Evolutionary conservation across 2,797 vertebrate species (phyloP), one percentile per base, ranked within the genome.

Genomic region (Enteromius trimaculatus): DNA sequence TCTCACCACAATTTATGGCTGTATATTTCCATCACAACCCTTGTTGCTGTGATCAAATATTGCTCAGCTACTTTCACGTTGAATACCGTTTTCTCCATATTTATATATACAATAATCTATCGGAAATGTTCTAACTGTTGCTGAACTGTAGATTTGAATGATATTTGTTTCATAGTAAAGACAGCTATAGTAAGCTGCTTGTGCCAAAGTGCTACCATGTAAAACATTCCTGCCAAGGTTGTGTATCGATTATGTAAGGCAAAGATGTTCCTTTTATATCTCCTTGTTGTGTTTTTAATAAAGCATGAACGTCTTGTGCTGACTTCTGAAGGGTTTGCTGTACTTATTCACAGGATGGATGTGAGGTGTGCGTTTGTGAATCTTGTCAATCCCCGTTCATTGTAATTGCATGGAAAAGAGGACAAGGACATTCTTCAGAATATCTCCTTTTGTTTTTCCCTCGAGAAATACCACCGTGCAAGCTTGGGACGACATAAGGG

Each of bases 271-370:
- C 29, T 83, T 83, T 83, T 83, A 79, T 86, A 79, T 78, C 75
- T 72, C 66, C 66, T 71, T 77, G 72, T 82, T 4, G 75, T 83
- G 82, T 87, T 88, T 84, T 83, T 79, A 85, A 88, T 84, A 87
- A 89, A 86, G 86, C 87, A 86, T 88, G 87, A 42, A 66, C 80
- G 82, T 88, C 84, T 82, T 39, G 79, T 86, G 80, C 44, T 19
- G 39, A 70, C 78, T 49, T 42, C 21, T 66, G 29, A 66, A 64
- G 55, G 23, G 60, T 79, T 51, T 75, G 42, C 9, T 39, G 49
- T 69, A 42, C 31, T 84, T 72, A 64, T 65, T 65, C 17, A 26
- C 29, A 75, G 81, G 62, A 68, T 66, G 62, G n/a, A 64, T 72
- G 66, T 70, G 26, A 42, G 65, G 51, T 58, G 34, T 64, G 69